A percentile compares a stretch with the other conserved stretches of the same genome.
phyloP scores from a whole-genome alignment of 1,140 invertebrate species.

The Drosophila guanche region DNA sequence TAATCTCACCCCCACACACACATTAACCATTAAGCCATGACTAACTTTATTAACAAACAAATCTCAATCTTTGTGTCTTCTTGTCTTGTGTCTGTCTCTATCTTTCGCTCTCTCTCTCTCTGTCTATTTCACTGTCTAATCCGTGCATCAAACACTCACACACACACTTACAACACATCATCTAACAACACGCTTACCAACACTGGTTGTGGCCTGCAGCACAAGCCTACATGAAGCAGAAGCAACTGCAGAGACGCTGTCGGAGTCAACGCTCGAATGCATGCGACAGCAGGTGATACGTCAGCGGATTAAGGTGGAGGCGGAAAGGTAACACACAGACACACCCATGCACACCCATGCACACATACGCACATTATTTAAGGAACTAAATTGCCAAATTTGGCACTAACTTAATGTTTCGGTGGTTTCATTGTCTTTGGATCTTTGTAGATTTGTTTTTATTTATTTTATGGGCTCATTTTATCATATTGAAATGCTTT shows the following conservation, averaged over 20 bases:
- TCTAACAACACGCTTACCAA: slow-evolving; percentile 56
- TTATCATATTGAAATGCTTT: slow-evolving; percentile 11
- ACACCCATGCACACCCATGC: slow-evolving; percentile 2
- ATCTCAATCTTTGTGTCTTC: slow-evolving; percentile 16
- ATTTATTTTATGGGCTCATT: not conserved
- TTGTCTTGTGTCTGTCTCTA: slow-evolving; percentile 30
- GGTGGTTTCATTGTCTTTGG: too few species aligned
- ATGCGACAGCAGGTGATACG: slow-evolving; percentile 89
- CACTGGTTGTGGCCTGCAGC: slow-evolving; percentile 73
- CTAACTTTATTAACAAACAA: not conserved
- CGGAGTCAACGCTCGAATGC: slow-evolving; percentile 89
- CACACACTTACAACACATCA: slow-evolving; percentile 27
- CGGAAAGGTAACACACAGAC: slow-evolving; percentile 86
- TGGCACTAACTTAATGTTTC: too few species aligned
- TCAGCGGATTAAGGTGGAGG: slow-evolving; percentile 89
- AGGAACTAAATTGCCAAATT: too few species aligned
- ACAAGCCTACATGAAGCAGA: not conserved
- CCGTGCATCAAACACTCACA: slow-evolving; percentile 34
- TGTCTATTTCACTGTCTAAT: slow-evolving; percentile 51
- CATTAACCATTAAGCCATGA: not conserved
- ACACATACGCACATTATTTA: not conserved
- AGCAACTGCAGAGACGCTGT: slow-evolving; percentile 82
- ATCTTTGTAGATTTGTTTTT: too few species aligned
- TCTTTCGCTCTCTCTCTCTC: slow-evolving; percentile 45
- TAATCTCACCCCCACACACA: too few species aligned